Conservation (phyloP, 2,888 invertebrate species). For the Hypomecis punctinalis region DNA sequence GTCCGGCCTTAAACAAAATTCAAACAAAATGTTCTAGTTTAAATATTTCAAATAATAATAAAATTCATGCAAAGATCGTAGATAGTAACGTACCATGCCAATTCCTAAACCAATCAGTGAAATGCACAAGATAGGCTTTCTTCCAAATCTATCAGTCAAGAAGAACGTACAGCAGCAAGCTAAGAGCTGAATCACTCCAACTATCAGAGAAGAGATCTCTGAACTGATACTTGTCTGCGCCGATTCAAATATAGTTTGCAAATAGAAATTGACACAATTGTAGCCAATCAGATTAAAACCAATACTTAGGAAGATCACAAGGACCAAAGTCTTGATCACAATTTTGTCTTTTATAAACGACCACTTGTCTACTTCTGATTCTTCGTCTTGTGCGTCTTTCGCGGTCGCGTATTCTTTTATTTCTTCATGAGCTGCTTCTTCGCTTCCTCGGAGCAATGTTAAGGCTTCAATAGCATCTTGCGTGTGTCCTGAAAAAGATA, state of each 20-base stretch:
- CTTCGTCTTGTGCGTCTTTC: not conserved
- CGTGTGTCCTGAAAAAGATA: conserved; percentile 24
- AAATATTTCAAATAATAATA: no score
- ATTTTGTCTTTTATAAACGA: conserved; percentile 44
- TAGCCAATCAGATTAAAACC: conserved; percentile 51
- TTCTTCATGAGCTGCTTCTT: conserved; percentile 44
- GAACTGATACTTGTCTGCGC: conserved; percentile 54
- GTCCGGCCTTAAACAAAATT: conserved; percentile 50
- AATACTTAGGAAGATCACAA: conserved; percentile 44
- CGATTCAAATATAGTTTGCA: conserved; percentile 57
- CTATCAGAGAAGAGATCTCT: conserved; percentile 54
- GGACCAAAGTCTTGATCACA: conserved; percentile 48
- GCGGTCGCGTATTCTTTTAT: conserved; percentile 43
- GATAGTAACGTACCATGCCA: conserved; percentile 52
- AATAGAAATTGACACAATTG: conserved; percentile 54
- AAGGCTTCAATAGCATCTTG: conserved; percentile 42
- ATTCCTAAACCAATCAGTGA: conserved; percentile 50
- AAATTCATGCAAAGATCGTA: not conserved
- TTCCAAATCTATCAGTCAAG: conserved; percentile 51
- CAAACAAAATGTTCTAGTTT: not conserved
- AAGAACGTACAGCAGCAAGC: conserved; percentile 49
- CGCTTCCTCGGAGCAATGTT: conserved; percentile 45
- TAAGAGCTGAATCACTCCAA: conserved; percentile 55
- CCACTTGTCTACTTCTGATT: conserved; percentile 14
- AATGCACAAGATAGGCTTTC: conserved; percentile 50